Base-by-base conservation (phyloP, 2,113 vertebrate species). In the Ctenomys sociabilis region DNA sequence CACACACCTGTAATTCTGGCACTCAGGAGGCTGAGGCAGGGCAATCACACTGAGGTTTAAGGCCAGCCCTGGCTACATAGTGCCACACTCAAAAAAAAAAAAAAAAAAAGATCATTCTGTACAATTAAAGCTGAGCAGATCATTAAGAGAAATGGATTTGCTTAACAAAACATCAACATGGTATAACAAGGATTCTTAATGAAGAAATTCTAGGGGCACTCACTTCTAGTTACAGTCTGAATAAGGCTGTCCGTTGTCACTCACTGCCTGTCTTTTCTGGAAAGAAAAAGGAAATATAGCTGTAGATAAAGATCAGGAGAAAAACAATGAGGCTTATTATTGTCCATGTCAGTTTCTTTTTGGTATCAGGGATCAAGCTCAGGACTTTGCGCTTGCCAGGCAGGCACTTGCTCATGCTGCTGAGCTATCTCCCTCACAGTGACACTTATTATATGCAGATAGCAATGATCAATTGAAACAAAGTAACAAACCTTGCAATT, bases 211-310 rank as follows among this genome's bases (percentile, higher is more conserved):
- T 17, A 61, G 26, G 2, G 40, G 45, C 37, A 5, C 49, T 21
- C 49, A 13, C 43, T 88, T 40, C 32, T 59, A 43, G 24, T 45
- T 63, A 7, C 57, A 35, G 49, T 19, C 10, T 26, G 30, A 11
- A 2, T 16, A 4, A 59, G 64, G n/a, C 12, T 28, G 49, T 4
- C 35, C 1, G 0, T 37, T 8, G 3, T 82, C 66, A 32, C 37
- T 82, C 66, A 32, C 37, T 64, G 30, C 35, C 37, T 1, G 16
- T 11, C 3, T 13, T 4, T 37, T 54, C n/a, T 40, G 61, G n/a
- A 12, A 49, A 43, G 78, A 35, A 49, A 49, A 21, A 59, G 5
- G 26, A 37, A 30, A 37, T 7, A 59, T 43, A 63, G 9, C 4
- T 30, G 0, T 14, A 9, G 64, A 13, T 6, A 17, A 40, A 32